Evolutionary conservation across 37 sponge, comb jelly and placozoan genomes (phyloP).

Genomic region (Oscarella lobularis): DNA sequence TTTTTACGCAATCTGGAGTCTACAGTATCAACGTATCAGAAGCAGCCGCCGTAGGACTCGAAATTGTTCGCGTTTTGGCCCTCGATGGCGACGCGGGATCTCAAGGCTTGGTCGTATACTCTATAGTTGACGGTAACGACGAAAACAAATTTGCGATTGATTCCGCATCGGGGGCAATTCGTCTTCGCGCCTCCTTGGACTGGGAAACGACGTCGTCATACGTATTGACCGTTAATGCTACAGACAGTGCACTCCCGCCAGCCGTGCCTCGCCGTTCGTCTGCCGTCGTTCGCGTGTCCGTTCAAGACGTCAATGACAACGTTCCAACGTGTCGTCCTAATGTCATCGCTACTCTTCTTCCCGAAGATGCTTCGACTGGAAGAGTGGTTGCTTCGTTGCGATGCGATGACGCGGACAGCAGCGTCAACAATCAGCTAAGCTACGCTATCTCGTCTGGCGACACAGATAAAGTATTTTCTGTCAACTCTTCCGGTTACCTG

Average conservation of each 20-base stretch:
- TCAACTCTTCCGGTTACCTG: not conserved
- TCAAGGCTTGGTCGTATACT: not conserved
- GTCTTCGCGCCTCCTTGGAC: not conserved
- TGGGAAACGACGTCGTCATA: not conserved
- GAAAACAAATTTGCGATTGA: not conserved
- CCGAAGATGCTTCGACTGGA: constrained; percentile 15
- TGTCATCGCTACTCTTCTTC: constrained; percentile 11
- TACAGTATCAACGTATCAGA: not conserved
- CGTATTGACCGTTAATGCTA: not conserved
- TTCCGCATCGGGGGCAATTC: not conserved
- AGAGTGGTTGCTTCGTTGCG: constrained; percentile 17
- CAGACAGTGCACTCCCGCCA: not conserved
- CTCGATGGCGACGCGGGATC: not conserved
- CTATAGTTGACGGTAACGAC: not conserved
- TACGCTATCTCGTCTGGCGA: constrained; percentile 11
- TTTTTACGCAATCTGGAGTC: not conserved
- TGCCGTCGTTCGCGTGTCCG: not conserved
- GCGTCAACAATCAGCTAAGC: constrained; percentile 6
- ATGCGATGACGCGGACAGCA: constrained; percentile 47
- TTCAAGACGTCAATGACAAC: constrained; percentile 49
- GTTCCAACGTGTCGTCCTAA: constrained; percentile 17
- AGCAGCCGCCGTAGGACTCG: not conserved
- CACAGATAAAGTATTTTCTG: not conserved
- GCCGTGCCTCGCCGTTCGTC: constrained; percentile 1
- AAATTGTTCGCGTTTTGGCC: not conserved